A percentile compares a stretch with the other conserved stretches of the same genome.
These are phyloP conservation scores for Bombylius discolor DNA, from an alignment of 2,888 invertebrate species.

Conservation along the genomic window DNA sequence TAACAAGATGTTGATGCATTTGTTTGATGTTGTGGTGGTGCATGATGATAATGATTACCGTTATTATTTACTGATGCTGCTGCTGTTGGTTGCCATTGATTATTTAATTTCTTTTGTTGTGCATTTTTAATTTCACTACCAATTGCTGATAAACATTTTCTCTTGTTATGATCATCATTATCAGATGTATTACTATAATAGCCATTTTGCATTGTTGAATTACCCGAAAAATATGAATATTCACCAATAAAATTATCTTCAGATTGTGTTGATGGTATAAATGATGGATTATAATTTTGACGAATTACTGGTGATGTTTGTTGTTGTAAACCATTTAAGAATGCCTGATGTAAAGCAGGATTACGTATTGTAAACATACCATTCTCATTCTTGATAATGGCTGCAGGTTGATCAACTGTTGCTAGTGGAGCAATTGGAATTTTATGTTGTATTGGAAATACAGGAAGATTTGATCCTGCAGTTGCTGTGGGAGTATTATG, in stretches of 20 bases:
- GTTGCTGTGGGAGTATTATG: slow-evolving; percentile 31
- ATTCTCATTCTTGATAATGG: slow-evolving; percentile 55
- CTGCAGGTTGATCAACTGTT: slow-evolving; percentile 43
- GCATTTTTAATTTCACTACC: slow-evolving; percentile 33
- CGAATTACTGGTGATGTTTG: no score
- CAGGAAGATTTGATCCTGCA: slow-evolving; percentile 24
- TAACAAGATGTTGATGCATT: background rate
- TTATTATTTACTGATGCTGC: background rate
- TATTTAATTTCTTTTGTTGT: slow-evolving; percentile 29
- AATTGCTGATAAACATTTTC: slow-evolving; percentile 32
- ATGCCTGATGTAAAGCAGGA: slow-evolving; percentile 41
- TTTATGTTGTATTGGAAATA: slow-evolving; percentile 8
- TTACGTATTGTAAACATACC: slow-evolving; percentile 78
- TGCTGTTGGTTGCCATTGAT: slow-evolving; percentile 15
- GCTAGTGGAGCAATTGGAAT: slow-evolving; percentile 16
- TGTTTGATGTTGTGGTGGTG: background rate
- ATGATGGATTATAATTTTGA: slow-evolving; percentile 24
- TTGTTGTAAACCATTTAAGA: slow-evolving; percentile 26
- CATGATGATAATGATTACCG: slow-evolving; percentile 5
- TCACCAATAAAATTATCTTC: background rate
- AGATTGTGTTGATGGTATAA: background rate
- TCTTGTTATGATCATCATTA: slow-evolving; percentile 6
- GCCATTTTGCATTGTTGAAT: background rate
- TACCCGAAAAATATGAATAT: slow-evolving; percentile 12
- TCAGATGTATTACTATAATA: no score